These are phyloP conservation scores for Agrotis segetum DNA, from an alignment of 2,888 invertebrate genomes.

Conservation along the genomic window DNA sequence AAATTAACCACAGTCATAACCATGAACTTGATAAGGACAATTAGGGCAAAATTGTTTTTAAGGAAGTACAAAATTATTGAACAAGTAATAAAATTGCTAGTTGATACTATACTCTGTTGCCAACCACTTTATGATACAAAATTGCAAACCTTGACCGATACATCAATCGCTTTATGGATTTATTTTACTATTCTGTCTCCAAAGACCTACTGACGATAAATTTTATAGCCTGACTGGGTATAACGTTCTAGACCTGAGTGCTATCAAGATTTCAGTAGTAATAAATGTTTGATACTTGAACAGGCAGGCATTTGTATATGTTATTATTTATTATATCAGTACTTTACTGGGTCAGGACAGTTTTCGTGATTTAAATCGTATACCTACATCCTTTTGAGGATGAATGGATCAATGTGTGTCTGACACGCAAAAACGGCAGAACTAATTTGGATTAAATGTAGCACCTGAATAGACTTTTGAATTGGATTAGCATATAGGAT, in stretches of 20 bases:
- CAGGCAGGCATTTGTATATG: not conserved
- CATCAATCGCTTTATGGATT: constrained; percentile 37
- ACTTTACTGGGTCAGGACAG: too few relatives aligned
- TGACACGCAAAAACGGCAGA: too few relatives aligned
- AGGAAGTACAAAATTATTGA: too few relatives aligned
- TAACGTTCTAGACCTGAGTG: constrained; percentile 12
- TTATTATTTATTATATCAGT: not conserved
- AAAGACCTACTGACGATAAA: constrained; percentile 12
- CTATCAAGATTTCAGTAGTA: not conserved
- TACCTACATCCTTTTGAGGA: too few relatives aligned
- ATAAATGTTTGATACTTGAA: constrained; percentile 8
- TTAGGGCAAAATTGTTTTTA: too few relatives aligned
- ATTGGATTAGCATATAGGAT: too few relatives aligned
- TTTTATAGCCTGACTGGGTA: constrained; percentile 31
- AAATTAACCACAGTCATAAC: not conserved
- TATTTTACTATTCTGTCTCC: constrained; percentile 6
- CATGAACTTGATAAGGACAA: not conserved
- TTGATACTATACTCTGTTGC: not conserved
- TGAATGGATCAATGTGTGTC: too few relatives aligned
- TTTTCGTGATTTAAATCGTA: not conserved
- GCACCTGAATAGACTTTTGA: too few relatives aligned
- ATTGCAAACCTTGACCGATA: constrained; percentile 39
- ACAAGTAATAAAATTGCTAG: too few relatives aligned
- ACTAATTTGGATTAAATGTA: too few relatives aligned
- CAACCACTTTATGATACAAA: constrained; percentile 24